Evolutionary conservation across 30 jellyfish, hydroid and myxozoan species (phyloP), one percentile per base, ranked within the genome.

Genomic region (Mastigias papua): DNA sequence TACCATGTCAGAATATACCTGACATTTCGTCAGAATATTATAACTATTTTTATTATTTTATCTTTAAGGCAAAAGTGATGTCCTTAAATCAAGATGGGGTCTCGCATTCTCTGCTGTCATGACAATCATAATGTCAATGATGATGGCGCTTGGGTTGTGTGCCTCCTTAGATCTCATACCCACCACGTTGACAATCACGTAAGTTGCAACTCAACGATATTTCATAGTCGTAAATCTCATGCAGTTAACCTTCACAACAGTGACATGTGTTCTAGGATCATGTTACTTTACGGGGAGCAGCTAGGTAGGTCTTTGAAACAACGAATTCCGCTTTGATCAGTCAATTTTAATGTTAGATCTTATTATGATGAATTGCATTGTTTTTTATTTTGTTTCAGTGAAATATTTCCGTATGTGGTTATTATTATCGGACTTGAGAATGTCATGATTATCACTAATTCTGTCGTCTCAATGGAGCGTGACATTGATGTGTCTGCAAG

Each of bases 11-110:
- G 8, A 16, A 46, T n/a, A n/a, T n/a, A n/a, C n/a, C n/a, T n/a
- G n/a, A n/a, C n/a, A n/a, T n/a, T n/a, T n/a, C n/a, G n/a, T n/a
- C n/a, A n/a, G n/a, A n/a, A n/a, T n/a, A n/a, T n/a, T n/a, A 46
- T 46, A 46, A 46, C 60, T 46, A 46, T 46, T 46, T 46, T 46
- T n/a, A n/a, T n/a, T n/a, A n/a, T 16, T 65, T 81, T 13, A 5
- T 81, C 21, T 63, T 83, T 25, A 86, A 95, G 99, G 97, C 8
- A 95, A 90, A 82, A 69, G 87, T 69, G 96, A 95, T n/a, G 63
- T 87, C 64, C 87, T 95, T 20, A 97, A 97, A 85, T 92, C 99
- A 15, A 81, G 99, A 51, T 95, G 99, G 99, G 99, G 99, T 11
- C 86, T 95, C 1, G 99, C 99, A 82, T 95, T 95, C 63, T 86